These are phyloP conservation scores for Carollia perspicillata DNA, from an alignment of 2,113 vertebrate species.

Conservation along the genomic window DNA sequence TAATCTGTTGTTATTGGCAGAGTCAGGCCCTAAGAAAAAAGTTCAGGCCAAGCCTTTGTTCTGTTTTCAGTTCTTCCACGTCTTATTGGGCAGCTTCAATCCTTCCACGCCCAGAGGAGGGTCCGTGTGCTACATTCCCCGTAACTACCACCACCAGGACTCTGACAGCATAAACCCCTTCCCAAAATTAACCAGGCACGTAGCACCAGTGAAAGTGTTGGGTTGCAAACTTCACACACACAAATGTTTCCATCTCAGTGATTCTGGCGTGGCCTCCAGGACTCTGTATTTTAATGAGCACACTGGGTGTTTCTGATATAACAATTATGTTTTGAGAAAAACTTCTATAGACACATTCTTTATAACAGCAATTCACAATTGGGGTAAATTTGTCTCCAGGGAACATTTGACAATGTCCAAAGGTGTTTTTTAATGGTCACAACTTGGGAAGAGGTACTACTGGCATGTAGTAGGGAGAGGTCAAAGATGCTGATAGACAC, in stretches of 20 bases:
- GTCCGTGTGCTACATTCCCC: not conserved
- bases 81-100: not conserved
- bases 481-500: not conserved
- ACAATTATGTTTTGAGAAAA: not conserved
- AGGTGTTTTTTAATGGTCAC: not conserved
- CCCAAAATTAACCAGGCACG: not conserved
- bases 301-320: not conserved
- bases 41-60: not conserved
- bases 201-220: not conserved
- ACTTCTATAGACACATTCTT: not conserved
- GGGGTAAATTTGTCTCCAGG: not conserved
- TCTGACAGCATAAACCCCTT: not conserved
- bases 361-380: not conserved
- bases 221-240: not conserved
- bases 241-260: not conserved
- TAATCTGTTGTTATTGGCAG: not conserved
- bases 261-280: not conserved
- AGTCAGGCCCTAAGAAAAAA: not conserved
- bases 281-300: not conserved
- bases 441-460: accelerated
- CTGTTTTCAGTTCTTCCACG: not conserved
- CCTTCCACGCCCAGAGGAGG: not conserved
- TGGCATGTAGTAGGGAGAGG: not conserved
- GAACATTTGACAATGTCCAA: not conserved
- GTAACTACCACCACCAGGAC: not conserved